Conservation (phyloP, 2,888 invertebrate species). For the Polia nebulosa region DNA sequence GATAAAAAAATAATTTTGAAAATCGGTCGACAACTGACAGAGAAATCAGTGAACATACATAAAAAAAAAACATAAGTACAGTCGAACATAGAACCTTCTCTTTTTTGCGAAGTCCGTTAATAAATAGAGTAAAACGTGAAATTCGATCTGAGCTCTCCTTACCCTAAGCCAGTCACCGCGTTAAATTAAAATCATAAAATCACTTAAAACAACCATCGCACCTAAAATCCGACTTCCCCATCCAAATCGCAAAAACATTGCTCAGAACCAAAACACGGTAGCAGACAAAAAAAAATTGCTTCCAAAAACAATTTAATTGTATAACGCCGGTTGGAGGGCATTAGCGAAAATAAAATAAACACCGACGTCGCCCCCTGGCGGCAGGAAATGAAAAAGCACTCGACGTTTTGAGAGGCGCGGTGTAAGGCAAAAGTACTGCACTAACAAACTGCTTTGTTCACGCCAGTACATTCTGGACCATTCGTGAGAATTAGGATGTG, state of each 20-base stretch:
- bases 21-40: no score
- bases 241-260: slow-evolving; percentile 50
- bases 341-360: slow-evolving; percentile 80
- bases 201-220: neutral
- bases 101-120: no score
- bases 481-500: slow-evolving; percentile 28
- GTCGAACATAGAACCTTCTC: no score
- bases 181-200: no score
- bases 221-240: neutral
- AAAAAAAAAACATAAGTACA: no score
- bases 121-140: neutral
- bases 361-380: slow-evolving; percentile 75
- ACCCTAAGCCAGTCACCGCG: neutral
- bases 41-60: no score
- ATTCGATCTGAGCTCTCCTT: neutral
- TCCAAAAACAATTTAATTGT: slow-evolving; percentile 80
- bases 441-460: slow-evolving; percentile 85
- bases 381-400: slow-evolving; percentile 84
- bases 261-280: slow-evolving; percentile 48
- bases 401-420: slow-evolving; percentile 71
- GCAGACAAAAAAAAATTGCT: slow-evolving; percentile 58
- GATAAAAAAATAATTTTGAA: no score
- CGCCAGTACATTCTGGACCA: slow-evolving; percentile 59
- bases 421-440: slow-evolving; percentile 76
- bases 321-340: slow-evolving; percentile 74